These are phyloP conservation scores for Pristionchus mayeri DNA, from an alignment of 2,888 invertebrate genomes.

Conservation along the genomic window DNA sequence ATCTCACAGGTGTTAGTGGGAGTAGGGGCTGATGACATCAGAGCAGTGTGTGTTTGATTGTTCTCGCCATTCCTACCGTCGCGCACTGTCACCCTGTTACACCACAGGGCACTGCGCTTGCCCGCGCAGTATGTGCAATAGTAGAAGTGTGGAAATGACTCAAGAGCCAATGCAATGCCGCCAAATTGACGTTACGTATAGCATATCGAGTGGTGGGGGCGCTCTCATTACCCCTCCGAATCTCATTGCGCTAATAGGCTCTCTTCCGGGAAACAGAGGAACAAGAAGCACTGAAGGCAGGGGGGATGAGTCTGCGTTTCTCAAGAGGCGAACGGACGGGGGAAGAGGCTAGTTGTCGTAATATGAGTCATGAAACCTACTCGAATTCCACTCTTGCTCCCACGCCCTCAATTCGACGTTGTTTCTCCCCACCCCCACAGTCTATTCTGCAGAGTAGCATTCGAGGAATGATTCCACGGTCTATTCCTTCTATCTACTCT, in stretches of 20 bases:
- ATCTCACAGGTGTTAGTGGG: neutral
- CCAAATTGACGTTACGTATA: constrained; percentile 29
- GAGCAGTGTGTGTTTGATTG: neutral
- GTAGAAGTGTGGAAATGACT: constrained; percentile 17
- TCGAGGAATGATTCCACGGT: no score
- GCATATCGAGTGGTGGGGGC: neutral
- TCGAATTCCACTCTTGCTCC: neutral
- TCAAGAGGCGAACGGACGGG: neutral
- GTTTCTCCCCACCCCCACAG: neutral
- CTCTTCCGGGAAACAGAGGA: neutral
- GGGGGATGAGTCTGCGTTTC: neutral
- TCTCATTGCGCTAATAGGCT: neutral
- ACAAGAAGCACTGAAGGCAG: neutral
- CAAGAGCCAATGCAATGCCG: neutral
- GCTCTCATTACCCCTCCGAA: neutral
- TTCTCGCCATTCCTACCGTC: constrained; percentile 1
- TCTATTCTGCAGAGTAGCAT: constrained; percentile 10
- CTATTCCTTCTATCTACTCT: no score
- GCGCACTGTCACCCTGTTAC: neutral
- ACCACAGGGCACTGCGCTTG: neutral
- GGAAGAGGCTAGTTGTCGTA: neutral
- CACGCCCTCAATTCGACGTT: neutral
- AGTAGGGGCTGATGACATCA: constrained; percentile 23
- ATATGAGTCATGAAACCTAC: neutral
- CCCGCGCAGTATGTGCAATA: neutral